Evolutionary conservation across 2,888 invertebrate genomes (phyloP), one percentile per base, ranked within the genome.

Genomic region (Drosophila koepferae): DNA sequence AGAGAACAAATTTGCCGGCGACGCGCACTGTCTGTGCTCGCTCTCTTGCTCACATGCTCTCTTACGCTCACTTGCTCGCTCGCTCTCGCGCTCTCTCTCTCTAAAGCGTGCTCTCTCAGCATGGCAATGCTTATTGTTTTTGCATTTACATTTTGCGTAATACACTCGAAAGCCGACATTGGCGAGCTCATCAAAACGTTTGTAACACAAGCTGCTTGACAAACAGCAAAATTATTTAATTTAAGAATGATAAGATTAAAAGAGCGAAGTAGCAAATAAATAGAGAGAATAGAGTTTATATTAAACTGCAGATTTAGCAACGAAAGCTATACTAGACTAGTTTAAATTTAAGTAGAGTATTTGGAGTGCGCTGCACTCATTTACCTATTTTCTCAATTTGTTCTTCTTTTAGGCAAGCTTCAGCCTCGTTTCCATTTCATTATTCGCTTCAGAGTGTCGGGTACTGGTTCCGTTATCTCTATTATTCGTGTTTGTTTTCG

Each of bases 391-490:
- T 4, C 58, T 34, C 28, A 16, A 48, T 44, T 61, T 74, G 40
- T 31, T 49, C 49, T 49, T 31, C 60, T 49, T 23, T 55, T 65
- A 36, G 20, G 14, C 12, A n/a, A 41, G 46, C 46, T 56, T 61
- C 59, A 38, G 56, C 41, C 53, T 63, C 65, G 55, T 79, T 61
- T 74, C 12, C 48, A 75, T 80, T 75, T 66, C 34, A 61, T 58
- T 56, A 43, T 63, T 79, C 34, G 5, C 43, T 61, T 49, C 36
- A 54, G 63, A 28, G 66, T 75, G 76, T 48, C 75, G 36, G 71
- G 48, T 38, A 53, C 48, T 40, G 59, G 41, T 75, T 23, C 76
- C 77, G 76, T 77, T 77, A 80, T 80, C 76, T 80, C 64, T 44
- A 65, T 80, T 62, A 71, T 65, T 49, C 28, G 48, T 67, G 56